Conservation (phyloP, 2,113 vertebrate species). For the Callocephalon fimbriatum region DNA sequence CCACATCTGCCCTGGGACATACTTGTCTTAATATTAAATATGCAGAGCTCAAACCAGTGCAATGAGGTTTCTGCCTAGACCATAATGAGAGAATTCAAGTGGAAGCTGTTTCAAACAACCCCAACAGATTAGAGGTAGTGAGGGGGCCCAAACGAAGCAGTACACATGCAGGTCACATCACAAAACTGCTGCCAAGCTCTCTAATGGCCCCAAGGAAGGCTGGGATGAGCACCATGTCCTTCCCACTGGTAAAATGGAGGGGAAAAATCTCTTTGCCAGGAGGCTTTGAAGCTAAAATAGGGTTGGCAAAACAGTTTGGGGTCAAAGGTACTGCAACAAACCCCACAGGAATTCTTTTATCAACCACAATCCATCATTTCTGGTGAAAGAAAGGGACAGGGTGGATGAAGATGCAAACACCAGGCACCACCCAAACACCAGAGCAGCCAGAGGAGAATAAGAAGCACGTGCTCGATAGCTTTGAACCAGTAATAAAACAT, state of each 20-base stretch:
- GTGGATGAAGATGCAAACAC: background rate
- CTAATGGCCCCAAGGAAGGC: accelerated
- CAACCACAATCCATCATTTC: background rate
- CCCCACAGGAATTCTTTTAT: background rate
- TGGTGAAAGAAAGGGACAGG: background rate
- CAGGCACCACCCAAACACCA: background rate
- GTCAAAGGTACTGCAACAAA: background rate
- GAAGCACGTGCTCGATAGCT: slow-evolving; percentile 17
- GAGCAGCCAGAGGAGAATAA: background rate
- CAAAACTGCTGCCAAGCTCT: background rate
- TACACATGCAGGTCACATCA: background rate
- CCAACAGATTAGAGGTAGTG: background rate
- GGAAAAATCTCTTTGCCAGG: background rate
- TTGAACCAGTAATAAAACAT: slow-evolving; percentile 82
- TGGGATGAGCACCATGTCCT: background rate
- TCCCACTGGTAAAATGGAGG: background rate
- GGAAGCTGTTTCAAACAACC: background rate
- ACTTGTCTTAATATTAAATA: background rate
- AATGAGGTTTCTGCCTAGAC: background rate
- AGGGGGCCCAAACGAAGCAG: background rate
- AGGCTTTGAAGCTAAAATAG: background rate
- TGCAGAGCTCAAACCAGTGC: background rate
- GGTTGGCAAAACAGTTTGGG: background rate
- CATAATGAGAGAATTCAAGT: accelerated
- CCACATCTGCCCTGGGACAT: background rate